Evolutionary conservation across 1,140 invertebrate genomes (phyloP).

Genomic region (Trichonephila clavipes): DNA sequence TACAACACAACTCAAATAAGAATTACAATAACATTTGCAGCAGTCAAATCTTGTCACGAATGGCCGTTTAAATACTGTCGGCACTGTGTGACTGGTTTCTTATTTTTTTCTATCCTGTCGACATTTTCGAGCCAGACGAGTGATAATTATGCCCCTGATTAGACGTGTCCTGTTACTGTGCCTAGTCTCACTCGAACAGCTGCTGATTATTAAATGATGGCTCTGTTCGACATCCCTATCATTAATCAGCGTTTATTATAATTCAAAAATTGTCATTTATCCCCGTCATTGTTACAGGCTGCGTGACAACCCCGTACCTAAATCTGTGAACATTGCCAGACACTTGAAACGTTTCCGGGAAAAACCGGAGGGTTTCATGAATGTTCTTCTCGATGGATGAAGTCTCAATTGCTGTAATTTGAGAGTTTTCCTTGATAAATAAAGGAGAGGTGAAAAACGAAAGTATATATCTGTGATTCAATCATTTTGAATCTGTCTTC

Average conservation of each 20-base stretch:
- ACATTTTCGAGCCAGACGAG: not conserved
- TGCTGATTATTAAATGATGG: conserved; percentile 48
- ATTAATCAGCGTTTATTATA: conserved; percentile 56
- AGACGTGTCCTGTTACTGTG: conserved; percentile 31
- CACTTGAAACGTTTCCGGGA: not conserved
- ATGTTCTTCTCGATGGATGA: not conserved
- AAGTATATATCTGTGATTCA: too few species aligned
- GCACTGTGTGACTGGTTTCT: conserved; percentile 13
- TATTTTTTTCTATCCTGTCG: not conserved
- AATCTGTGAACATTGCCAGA: not conserved
- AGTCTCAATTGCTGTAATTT: conserved; percentile 46
- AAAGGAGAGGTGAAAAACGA: not conserved
- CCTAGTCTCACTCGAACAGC: conserved; percentile 4
- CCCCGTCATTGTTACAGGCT: conserved; percentile 17
- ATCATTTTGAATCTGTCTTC: not conserved
- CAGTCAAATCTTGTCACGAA: conserved; percentile 3
- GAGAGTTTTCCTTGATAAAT: not conserved
- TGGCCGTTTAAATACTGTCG: not conserved
- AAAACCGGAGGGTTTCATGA: not conserved
- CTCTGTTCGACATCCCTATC: conserved; percentile 32
- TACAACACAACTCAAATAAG: conserved; percentile 21
- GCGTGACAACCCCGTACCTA: not conserved
- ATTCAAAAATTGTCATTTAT: conserved; percentile 30
- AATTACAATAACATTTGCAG: conserved; percentile 16
- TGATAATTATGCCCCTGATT: conserved; percentile 23